Conservation (phyloP, 2,113 vertebrate genomes). For the Cavia aperea region DNA sequence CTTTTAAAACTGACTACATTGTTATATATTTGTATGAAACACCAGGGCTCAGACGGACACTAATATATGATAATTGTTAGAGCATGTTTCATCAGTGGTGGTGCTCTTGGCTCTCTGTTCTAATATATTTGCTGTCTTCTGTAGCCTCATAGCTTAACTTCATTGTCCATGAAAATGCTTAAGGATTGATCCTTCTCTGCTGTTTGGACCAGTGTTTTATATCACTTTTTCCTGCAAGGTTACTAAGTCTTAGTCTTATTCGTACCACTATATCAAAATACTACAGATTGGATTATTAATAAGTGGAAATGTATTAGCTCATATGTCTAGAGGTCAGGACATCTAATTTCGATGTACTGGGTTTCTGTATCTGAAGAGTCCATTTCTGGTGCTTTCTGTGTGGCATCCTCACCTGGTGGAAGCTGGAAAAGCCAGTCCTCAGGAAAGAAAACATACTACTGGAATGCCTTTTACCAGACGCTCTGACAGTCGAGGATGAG, state of each 20-base stretch:
- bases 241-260: background rate
- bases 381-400: no score
- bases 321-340: background rate
- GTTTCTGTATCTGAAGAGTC: background rate
- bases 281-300: background rate
- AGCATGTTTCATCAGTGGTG: background rate
- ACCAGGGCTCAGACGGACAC: no score
- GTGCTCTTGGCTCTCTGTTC: background rate
- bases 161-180: background rate
- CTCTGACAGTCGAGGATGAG: background rate
- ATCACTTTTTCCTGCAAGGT: background rate
- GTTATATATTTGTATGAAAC: background rate
- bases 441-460: background rate
- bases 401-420: background rate
- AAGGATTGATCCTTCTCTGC: background rate
- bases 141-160: background rate
- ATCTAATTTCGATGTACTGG: background rate
- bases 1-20: background rate
- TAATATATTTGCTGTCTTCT: background rate
- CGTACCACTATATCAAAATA: background rate
- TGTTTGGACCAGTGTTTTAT: background rate
- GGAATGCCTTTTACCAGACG: rapidly evolving
- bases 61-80: rapidly evolving
- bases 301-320: background rate
- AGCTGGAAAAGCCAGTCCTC: background rate